These are phyloP conservation scores for Lepidurus packardi DNA, from an alignment of 1,140 invertebrate species.

Conservation along the genomic window DNA sequence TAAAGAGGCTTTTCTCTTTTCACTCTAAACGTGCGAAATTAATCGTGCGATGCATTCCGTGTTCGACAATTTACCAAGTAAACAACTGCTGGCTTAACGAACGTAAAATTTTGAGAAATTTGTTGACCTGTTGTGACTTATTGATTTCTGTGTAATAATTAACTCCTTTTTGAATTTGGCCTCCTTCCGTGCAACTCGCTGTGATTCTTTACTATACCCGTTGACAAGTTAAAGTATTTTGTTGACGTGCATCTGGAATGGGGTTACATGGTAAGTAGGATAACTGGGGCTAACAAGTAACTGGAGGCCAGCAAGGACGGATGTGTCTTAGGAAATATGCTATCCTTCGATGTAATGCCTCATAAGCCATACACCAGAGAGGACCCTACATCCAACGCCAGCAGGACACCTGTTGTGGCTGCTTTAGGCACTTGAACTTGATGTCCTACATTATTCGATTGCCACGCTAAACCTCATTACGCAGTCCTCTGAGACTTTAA, in stretches of 20 bases:
- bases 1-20: too few relatives aligned
- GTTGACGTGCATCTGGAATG: conserved; percentile 2
- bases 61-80: too few relatives aligned
- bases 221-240: neutral
- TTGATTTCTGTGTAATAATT: neutral
- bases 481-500: neutral
- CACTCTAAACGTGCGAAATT: too few relatives aligned
- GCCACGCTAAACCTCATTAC: neutral
- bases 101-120: too few relatives aligned
- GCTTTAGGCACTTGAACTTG: neutral
- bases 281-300: conserved; percentile 12
- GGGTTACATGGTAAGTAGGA: conserved; percentile 21
- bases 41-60: too few relatives aligned
- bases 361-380: neutral
- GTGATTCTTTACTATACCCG: neutral
- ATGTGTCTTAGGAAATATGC: neutral
- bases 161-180: neutral
- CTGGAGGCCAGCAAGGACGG: neutral
- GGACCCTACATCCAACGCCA: neutral
- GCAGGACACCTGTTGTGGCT: conserved; percentile 1
- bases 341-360: neutral
- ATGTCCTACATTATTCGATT: neutral
- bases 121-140: too few relatives aligned
- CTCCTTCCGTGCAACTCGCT: neutral
- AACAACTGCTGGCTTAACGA: too few relatives aligned